Evolutionary conservation across 2,797 vertebrate species (phyloP), one percentile per base, ranked within the genome.

Genomic region (Anguilla marmorata): DNA sequence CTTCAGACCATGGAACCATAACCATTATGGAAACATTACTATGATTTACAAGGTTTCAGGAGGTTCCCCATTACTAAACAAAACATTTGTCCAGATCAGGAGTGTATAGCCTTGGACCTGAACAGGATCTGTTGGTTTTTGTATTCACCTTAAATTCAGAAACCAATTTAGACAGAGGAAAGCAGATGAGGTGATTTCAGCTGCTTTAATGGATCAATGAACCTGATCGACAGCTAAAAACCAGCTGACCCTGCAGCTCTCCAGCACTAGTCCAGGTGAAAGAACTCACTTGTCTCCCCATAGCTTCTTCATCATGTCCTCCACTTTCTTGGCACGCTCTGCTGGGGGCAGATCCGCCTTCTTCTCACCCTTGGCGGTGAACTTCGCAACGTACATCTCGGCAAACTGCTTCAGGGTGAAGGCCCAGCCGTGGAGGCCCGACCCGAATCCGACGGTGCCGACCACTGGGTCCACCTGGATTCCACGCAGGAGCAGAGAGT

Each of bases 401-500:
- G 94, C 93, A 93, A 96, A 96, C 88, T 93, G 94, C 89, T 95
- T 96, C 50, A 95, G 91, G 45, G 95, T 94, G 87, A 96, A 95
- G 16, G 94, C 93, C 94, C 94, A 95, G 72, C 94, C 93, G 2
- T 92, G 93, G 45, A 96, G 90, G 21, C 93, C 92, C 19, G 93
- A 95, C 12, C 93, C 94, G 84, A 95, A 95, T 24, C 93, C 94
- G 6, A 95, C 93, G 0, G 94, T 93, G 37, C 93, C 89, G 1
- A 93, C 79, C 30, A 95, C 91, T 4, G 93, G 93, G 89, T 94
- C 93, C n/a, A 93, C 91, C 94, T 95, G 45, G 0, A 87, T 72
- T 84, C 33, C 84, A 85, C 12, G 60, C 16, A 87, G 52, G 48
- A 72, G 21, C 60, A 69, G 0, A 86, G 33, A 54, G 0, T 86